Evolutionary conservation across 2,113 vertebrate species (phyloP), one percentile per base, ranked within the genome.

Genomic region (Thermophis baileyi): DNA sequence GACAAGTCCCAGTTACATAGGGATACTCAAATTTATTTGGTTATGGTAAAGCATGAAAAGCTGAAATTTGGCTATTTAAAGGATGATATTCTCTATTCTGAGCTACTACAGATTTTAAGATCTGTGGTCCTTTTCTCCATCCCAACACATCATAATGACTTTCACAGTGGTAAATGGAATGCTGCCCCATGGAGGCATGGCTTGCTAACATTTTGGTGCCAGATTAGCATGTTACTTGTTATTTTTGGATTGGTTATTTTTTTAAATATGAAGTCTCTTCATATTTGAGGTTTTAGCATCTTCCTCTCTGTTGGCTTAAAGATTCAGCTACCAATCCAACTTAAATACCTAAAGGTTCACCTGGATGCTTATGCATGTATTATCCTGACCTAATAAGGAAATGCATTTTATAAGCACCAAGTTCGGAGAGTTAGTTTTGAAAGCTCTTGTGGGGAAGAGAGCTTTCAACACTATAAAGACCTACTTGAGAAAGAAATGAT

Each of bases 401-500:
- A 1, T 93, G 74, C 51, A 91, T 85, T 49, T 94, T 54, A 94
- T 93, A 93, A 47, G 92, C 94, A 85, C n/a, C 3, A 93, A 81
- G 46, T 90, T 90, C 24, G 60, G 69, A 90, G 46, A 55, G n/a
- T 86, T 90, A 18, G 20, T 63, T 94, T 96, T 96, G 92, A 89
- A 95, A 60, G 74, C 94, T 88, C 92, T 92, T 94, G 87, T 92
- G 91, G 89, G 94, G 94, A 91, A 47, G 16, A 90, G 49, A 93
- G 57, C 63, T 85, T 96, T 95, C 87, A 95, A 93, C 55, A 51
- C 46, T 88, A 47, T 50, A 54, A 93, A 95, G 85, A 92, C 40
- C 40, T 93, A 46, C 0, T 51, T 88, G 49, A 95, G 94, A 96
- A 96, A 86, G 85, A 87, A 0, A 57, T 89, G 90, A 55, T 92